Percentiles rank a stretch among this genome's conserved stretches.
These are phyloP conservation scores for Noctua pronuba DNA, from an alignment of 2,888 invertebrate genomes.

Conservation along the genomic window DNA sequence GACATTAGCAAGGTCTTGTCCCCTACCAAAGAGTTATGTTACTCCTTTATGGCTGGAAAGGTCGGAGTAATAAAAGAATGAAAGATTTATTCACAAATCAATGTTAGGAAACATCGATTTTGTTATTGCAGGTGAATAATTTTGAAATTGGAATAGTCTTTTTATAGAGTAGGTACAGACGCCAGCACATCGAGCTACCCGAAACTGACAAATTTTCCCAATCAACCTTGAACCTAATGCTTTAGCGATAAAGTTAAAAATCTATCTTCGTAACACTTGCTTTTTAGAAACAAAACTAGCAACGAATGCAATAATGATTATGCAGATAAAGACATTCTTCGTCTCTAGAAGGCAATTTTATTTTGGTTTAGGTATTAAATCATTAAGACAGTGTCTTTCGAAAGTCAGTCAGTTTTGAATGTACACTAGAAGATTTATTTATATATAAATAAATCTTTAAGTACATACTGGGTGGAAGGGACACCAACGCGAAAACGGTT, in stretches of 20 bases:
- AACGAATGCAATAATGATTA: neutral
- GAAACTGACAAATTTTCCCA: too few relatives aligned
- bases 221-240: too few relatives aligned
- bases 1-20: constrained; percentile 85
- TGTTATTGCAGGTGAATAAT: too few relatives aligned
- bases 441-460: neutral
- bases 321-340: neutral
- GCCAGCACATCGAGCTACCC: too few relatives aligned
- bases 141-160: neutral
- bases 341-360: neutral
- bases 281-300: neutral
- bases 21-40: constrained; percentile 65
- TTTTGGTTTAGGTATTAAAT: neutral
- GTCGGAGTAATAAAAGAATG: constrained; percentile 17
- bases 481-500: too few relatives aligned
- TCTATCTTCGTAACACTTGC: neutral
- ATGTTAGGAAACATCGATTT: neutral
- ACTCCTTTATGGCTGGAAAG: constrained; percentile 50
- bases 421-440: neutral
- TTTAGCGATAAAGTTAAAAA: too few relatives aligned
- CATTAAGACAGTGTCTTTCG: neutral
- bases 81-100: neutral
- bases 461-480: too few relatives aligned
- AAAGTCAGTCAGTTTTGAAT: neutral
- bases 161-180: neutral